Base-by-base conservation (phyloP, 2,113 vertebrate genomes). In the Megalops atlanticus region DNA sequence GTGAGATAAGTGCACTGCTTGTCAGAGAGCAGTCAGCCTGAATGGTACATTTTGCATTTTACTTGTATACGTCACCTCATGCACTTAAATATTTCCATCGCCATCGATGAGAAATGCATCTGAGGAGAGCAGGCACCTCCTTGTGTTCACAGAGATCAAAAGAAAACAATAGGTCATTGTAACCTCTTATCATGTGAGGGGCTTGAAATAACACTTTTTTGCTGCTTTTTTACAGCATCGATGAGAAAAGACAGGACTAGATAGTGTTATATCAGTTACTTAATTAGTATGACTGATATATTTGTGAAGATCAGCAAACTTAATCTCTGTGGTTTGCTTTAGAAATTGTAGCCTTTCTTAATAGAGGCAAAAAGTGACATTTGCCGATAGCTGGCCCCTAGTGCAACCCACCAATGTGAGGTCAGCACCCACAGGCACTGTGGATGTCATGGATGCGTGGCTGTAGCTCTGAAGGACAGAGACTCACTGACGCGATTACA, bases 381-480 rank as follows among this genome's bases (percentile, higher is more conserved):
- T 78, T 78, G 40, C 49, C 15, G 21, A 64, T 54, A 58, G 47
- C 33, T 33, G 33, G 47, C 71, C n/a, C 38, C 40, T 39, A 18
- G 15, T 77, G 47, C 49, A 38, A 8, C 49, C 47, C n/a, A 16
- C 7, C 38, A 68, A 58, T 78, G 36, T 40, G 27, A 35, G 35
- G 38, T 21, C 54, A 70, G 11, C 35, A 40, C 4, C 14, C 54
- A 39, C 35, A 4, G 39, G 77, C 58, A 21, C 21, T 41, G 38
- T 12, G 77, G 77, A 33, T 27, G 15, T 70, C 21, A 78, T n/a
- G 11, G 12, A 40, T 35, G 6, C 54, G 41, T 38, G 36, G 11
- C 27, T 43, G 52, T 38, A 33, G 39, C 27, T 69, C 38, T 78
- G 39, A 78, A 78, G 27, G 58, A 78, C 54, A 21, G n/a, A 69